phyloP scores from a whole-genome alignment of 1,140 invertebrate species.

The Pseudomyrmex sp. region DNA sequence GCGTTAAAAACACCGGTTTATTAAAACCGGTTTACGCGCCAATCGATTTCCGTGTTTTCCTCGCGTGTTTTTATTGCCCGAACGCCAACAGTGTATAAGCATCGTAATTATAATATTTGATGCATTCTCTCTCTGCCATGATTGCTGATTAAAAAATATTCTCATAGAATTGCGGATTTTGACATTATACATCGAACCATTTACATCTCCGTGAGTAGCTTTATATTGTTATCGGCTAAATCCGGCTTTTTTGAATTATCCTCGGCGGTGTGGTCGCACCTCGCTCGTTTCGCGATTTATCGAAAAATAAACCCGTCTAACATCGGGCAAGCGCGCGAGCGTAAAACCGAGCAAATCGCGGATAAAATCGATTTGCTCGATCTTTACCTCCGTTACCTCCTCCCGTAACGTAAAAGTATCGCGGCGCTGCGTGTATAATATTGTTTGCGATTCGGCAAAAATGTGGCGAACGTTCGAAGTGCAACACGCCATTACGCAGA shows the following conservation, averaged over 20 bases:
- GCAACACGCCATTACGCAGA: conserved; percentile 28
- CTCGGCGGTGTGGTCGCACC: no score
- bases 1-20: not conserved
- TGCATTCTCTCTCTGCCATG: not conserved
- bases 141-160: no score
- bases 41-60: conserved; percentile 18
- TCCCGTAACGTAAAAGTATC: conserved; percentile 23
- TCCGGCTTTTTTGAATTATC: not conserved
- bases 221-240: not conserved
- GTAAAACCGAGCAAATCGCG: conserved; percentile 8
- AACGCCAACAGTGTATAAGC: not conserved
- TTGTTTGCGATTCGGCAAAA: conserved; percentile 14
- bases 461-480: conserved; percentile 6
- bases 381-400: conserved; percentile 12
- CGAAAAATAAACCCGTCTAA: not conserved
- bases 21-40: conserved; percentile 1
- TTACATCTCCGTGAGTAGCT: no score
- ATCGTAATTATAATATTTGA: not conserved
- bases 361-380: conserved; percentile 28
- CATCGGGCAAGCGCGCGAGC: not conserved
- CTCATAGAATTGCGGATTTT: not conserved
- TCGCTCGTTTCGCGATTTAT: conserved; percentile 3
- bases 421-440: not conserved
- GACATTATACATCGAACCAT: not conserved
- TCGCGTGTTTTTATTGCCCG: conserved; percentile 4